Conservation (phyloP, 2,797 vertebrate genomes). For the Melanogrammus aeglefinus region DNA sequence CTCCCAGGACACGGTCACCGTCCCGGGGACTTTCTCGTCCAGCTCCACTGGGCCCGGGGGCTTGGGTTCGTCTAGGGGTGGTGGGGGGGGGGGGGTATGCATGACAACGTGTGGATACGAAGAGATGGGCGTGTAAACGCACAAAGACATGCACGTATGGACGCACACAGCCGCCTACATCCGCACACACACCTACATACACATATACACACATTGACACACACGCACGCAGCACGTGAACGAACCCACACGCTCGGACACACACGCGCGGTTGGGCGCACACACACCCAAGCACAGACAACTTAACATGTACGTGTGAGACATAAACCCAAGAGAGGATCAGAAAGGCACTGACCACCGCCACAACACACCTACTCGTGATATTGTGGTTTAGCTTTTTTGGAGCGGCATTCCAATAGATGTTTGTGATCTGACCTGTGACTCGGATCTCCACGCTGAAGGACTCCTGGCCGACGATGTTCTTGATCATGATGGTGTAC, state of each 20-base stretch:
- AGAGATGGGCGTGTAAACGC: not conserved
- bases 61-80: conserved; percentile 79
- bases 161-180: too few relatives aligned
- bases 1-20: conserved; percentile 86
- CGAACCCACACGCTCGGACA: too few relatives aligned
- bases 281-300: too few relatives aligned
- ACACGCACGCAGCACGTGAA: not conserved
- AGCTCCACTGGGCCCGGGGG: conserved; percentile 80
- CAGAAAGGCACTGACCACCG: too few relatives aligned
- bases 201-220: not conserved
- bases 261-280: too few relatives aligned
- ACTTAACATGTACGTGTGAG: too few relatives aligned
- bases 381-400: not conserved
- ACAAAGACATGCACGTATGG: not conserved
- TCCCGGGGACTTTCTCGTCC: conserved; percentile 81
- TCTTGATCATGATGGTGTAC: conserved; percentile 79
- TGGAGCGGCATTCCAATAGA: too few relatives aligned
- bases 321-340: too few relatives aligned
- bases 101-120: not conserved
- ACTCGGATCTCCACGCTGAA: conserved; percentile 82
- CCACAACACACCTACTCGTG: too few relatives aligned
- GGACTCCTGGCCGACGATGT: conserved; percentile 73
- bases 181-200: too few relatives aligned
- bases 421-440: conserved; percentile 73
- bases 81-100: not conserved